Evolutionary conservation across 2,797 vertebrate genomes (phyloP).

Genomic region (Anas bahamensis): DNA sequence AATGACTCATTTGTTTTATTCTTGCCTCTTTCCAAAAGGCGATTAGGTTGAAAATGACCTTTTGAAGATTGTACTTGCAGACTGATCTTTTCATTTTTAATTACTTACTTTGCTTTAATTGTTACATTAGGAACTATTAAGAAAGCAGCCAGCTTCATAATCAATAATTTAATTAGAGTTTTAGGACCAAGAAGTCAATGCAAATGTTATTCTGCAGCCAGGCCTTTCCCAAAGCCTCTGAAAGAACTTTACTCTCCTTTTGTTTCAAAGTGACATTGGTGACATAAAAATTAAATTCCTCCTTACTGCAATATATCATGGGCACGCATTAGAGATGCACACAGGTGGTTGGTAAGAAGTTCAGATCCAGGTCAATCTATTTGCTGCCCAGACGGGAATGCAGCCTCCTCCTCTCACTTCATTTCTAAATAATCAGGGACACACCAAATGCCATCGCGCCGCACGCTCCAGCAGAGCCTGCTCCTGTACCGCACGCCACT

Average conservation of each 20-base stretch:
- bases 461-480: neutral
- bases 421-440: neutral
- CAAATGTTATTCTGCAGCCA: conserved; percentile 54
- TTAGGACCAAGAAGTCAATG: conserved; percentile 61
- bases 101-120: conserved; percentile 69
- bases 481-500: neutral
- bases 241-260: conserved; percentile 32
- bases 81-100: conserved; percentile 68
- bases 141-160: conserved; percentile 72
- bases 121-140: conserved; percentile 70
- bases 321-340: neutral
- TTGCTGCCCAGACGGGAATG: conserved; percentile 1
- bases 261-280: conserved; percentile 56
- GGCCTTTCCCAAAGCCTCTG: conserved; percentile 34
- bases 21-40: conserved; percentile 2
- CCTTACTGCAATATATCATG: neutral
- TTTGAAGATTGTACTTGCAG: conserved; percentile 39
- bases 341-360: neutral
- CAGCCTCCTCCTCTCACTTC: neutral
- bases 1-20: conserved; percentile 58
- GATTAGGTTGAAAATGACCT: conserved; percentile 67
- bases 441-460: neutral
- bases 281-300: neutral
- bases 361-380: conserved; percentile 36
- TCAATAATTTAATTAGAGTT: conserved; percentile 76